phyloP scores from a whole-genome alignment of 1,140 invertebrate genomes.

The Probaryconus sp. region DNA sequence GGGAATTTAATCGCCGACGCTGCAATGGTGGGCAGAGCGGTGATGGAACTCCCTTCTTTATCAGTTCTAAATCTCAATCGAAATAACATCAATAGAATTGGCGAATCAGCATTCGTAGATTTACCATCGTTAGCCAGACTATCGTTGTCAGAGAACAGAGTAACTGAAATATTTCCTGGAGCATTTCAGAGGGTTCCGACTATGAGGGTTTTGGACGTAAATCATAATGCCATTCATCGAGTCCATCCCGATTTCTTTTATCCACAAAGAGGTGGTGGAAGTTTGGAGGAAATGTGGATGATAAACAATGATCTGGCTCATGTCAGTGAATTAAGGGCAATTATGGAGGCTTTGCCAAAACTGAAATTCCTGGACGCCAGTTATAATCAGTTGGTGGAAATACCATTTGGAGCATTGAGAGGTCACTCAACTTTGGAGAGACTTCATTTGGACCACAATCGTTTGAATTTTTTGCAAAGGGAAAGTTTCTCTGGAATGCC shows the following conservation, averaged over 20 bases:
- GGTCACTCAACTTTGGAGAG: constrained; percentile 88
- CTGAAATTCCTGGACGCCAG: constrained; percentile 87
- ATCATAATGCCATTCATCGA: constrained; percentile 86
- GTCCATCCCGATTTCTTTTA: constrained; percentile 88
- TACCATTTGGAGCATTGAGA: constrained; percentile 85
- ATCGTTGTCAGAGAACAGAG: constrained; percentile 85
- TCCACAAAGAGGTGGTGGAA: constrained; percentile 83
- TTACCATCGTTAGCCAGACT: constrained; percentile 84
- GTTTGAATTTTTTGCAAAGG: constrained; percentile 84
- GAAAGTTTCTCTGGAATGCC: constrained; percentile 90
- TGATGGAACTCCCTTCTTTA: constrained; percentile 85
- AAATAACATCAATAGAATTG: constrained; percentile 84
- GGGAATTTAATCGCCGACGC: constrained; percentile 87
- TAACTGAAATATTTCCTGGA: constrained; percentile 86
- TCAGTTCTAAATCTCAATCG: constrained; percentile 83
- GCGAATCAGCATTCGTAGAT: constrained; percentile 89
- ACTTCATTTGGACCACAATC: constrained; percentile 89
- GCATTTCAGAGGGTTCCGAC: constrained; percentile 88
- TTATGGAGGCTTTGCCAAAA: constrained; percentile 87
- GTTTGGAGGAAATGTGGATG: constrained; percentile 87
- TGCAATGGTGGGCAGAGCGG: constrained; percentile 86
- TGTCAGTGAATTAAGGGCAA: constrained; percentile 83
- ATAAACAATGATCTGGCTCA: constrained; percentile 87
- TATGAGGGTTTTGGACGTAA: constrained; percentile 86
- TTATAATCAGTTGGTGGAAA: constrained; percentile 85